phyloP scores from a whole-genome alignment of 2,888 invertebrate genomes.

The Mimachlamys varia region DNA sequence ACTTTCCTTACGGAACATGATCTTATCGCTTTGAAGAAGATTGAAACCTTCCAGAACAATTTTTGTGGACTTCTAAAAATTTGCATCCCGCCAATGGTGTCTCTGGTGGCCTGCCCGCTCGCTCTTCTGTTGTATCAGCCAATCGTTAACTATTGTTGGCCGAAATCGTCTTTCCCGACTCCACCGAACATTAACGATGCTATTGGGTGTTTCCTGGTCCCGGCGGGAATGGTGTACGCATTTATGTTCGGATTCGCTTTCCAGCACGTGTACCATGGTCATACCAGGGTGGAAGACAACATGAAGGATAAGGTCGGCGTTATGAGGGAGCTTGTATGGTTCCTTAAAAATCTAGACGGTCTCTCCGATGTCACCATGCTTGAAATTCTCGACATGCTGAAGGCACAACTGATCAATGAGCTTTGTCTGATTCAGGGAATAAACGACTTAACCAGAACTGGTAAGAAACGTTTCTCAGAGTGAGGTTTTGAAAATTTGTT shows the following conservation, averaged over 20 bases:
- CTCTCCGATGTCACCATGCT: not conserved
- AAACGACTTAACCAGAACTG: not conserved
- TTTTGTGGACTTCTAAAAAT: not conserved
- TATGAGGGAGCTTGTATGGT: not conserved
- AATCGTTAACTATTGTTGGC: conserved; percentile 59
- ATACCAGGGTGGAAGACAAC: not conserved
- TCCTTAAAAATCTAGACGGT: not conserved
- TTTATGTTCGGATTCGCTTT: conserved; percentile 69
- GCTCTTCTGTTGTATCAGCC: conserved; percentile 62
- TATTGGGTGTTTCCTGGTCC: conserved; percentile 68
- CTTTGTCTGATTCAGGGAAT: not conserved
- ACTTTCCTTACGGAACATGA: not conserved
- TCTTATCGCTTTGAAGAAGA: not conserved
- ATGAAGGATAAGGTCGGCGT: not conserved
- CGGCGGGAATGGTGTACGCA: conserved; percentile 70
- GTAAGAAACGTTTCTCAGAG: not conserved
- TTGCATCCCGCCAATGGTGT: conserved; percentile 58
- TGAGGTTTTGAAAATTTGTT: too few relatives aligned
- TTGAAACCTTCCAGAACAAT: not conserved
- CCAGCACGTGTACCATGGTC: conserved; percentile 55
- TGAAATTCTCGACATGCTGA: not conserved
- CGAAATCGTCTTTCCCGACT: not conserved
- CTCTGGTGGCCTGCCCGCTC: conserved; percentile 62
- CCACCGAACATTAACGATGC: conserved; percentile 67
- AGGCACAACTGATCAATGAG: not conserved